A percentile compares a stretch with the other conserved stretches of the same genome.
Conservation (phyloP, 2,797 vertebrate species). For the Acropternis orthonyx region DNA sequence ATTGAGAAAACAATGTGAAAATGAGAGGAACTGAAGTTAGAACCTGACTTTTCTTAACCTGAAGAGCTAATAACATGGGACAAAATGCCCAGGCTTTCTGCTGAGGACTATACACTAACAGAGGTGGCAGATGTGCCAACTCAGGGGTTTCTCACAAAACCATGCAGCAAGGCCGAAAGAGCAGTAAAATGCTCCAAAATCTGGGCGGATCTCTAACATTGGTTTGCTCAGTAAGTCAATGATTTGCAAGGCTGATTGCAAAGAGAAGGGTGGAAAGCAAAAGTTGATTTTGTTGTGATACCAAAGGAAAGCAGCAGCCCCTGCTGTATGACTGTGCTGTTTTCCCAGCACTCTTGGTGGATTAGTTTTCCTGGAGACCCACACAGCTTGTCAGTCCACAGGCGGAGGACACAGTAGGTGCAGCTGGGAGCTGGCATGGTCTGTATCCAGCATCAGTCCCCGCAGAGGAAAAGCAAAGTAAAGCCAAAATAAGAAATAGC, state of each 20-base stretch:
- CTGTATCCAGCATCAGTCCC: neutral
- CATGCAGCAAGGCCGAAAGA: neutral
- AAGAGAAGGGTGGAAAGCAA: neutral
- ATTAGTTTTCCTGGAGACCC: neutral
- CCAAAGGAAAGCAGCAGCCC: neutral
- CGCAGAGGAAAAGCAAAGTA: neutral
- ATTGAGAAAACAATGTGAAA: neutral
- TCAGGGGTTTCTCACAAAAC: neutral
- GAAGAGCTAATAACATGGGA: neutral
- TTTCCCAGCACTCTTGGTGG: neutral
- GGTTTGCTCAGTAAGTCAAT: neutral
- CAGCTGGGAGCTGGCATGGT: neutral
- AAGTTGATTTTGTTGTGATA: neutral
- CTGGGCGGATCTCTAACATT: fast-evolving
- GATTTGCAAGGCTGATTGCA: fast-evolving
- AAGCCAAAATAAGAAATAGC: neutral
- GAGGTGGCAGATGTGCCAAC: neutral
- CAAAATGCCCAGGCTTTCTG: fast-evolving
- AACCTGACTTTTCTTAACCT: neutral
- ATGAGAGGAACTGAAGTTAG: neutral
- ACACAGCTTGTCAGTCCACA: neutral
- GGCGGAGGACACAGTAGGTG: fast-evolving
- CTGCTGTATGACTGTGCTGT: neutral
- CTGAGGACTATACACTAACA: fast-evolving
- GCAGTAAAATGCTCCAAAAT: neutral